Conservation (phyloP, 1,140 invertebrate genomes). For the Agraylea sexmaculata region DNA sequence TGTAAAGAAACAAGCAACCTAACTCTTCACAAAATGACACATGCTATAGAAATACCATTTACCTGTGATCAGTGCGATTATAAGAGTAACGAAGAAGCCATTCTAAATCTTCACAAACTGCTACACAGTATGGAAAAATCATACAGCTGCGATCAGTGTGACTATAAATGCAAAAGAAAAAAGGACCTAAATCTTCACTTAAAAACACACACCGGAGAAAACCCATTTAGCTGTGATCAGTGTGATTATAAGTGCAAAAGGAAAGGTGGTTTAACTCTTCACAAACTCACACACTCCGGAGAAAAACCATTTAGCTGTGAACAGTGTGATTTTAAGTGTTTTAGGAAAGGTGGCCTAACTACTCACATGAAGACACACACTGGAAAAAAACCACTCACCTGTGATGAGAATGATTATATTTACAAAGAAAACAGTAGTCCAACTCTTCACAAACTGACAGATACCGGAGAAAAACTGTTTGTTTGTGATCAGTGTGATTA, state of each 20-base stretch:
- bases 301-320: conserved; percentile 12
- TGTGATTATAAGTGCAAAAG: conserved; percentile 13
- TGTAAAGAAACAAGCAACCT: conserved; percentile 6
- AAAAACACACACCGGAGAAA: conserved; percentile 13
- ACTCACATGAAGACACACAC: conserved; percentile 8
- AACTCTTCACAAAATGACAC: conserved; percentile 35
- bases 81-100: conserved; percentile 30
- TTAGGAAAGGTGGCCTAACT: conserved; percentile 4
- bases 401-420: conserved; percentile 1
- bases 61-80: conserved; percentile 41
- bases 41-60: conserved; percentile 42
- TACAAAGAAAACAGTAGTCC: conserved; percentile 4
- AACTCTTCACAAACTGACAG: conserved; percentile 6
- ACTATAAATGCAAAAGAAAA: conserved; percentile 5
- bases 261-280: conserved; percentile 12
- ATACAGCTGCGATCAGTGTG: conserved; percentile 9
- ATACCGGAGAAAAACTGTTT: conserved; percentile 12
- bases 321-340: conserved; percentile 9
- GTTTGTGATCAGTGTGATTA: conserved; percentile 6
- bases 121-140: conserved; percentile 17
- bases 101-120: conserved; percentile 21
- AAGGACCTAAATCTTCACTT: conserved; percentile 14
- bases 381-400: conserved; percentile 7
- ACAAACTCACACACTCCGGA: conserved; percentile 12
- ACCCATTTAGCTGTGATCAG: conserved; percentile 11